Base-by-base conservation (phyloP, 2,113 vertebrate genomes). In the Melanostigma gelatinosum region DNA sequence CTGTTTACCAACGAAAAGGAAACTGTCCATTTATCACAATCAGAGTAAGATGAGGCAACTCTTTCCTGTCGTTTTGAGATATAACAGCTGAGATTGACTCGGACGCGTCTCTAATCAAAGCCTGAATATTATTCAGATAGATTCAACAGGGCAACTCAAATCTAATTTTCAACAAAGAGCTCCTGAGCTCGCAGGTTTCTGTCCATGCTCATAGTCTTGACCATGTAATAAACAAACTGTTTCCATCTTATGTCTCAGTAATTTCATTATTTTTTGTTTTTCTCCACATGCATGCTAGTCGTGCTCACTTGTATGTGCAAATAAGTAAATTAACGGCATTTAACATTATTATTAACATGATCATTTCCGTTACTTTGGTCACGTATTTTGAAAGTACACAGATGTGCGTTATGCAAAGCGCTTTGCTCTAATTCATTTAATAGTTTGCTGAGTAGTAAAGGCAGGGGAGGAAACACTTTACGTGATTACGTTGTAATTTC, bases 331-430 rank as follows among this genome's bases (percentile, higher is more conserved):
- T 24, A 24, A 24, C 24, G 24, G 24, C 24, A 24, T 24, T 24
- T 24, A 24, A 24, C 24, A 24, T 24, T 24, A 24, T 24, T 24
- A 24, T 24, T 24, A 24, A 24, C 24, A 24, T 24, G 24, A 24
- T 24, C 1, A 24, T 24, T 24, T 24, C 24, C 24, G 24, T 24
- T 24, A 24, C 24, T 24, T 24, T 24, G 24, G 24, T 24, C 24
- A 24, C 24, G 24, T 24, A 24, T 24, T 24, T 24, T 24, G 24
- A 24, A 90, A 88, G 80, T 20, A 57, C 93, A 88, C 94, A 95
- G 94, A 94, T 95, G 94, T 93, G 94, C 48, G 34, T 89, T 92
- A 94, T 87, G 90, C 93, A 92, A 89, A 93, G 83, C 63, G 70
- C 84, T 84, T 75, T 55, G 18, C 62, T 79, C 86, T 93, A 91